A percentile compares a stretch with the other conserved stretches of the same genome.
Evolutionary conservation across 2,888 invertebrate genomes (phyloP).

Genomic region (Sicus ferrugineus): DNA sequence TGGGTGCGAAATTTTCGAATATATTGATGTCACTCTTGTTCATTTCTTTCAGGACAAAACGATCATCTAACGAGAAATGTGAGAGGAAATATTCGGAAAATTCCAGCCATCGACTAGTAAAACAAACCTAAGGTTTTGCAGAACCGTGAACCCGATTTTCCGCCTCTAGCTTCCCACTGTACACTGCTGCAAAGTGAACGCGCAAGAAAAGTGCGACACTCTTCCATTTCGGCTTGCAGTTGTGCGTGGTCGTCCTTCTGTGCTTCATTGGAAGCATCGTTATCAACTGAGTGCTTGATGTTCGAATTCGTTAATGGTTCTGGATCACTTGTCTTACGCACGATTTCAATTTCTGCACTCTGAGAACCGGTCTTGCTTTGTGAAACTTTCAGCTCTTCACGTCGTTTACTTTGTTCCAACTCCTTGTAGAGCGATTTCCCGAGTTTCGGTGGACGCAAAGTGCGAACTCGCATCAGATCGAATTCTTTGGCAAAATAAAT

Average conservation of each 20-base stretch:
- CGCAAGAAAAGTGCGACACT: conserved; percentile 75
- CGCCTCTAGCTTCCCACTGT: conserved; percentile 93
- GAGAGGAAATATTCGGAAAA: not conserved
- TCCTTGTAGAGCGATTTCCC: conserved; percentile 55
- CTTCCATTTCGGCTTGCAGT: conserved; percentile 58
- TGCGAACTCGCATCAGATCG: conserved; percentile 73
- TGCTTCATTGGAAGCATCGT: not conserved
- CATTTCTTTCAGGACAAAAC: conserved; percentile 96
- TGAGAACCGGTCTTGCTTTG: conserved; percentile 51
- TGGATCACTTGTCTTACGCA: conserved; percentile 62
- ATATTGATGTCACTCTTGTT: conserved; percentile 88
- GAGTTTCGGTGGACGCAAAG: conserved; percentile 54
- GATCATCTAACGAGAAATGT: conserved; percentile 72
- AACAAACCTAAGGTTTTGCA: conserved; percentile 84
- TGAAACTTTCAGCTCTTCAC: conserved; percentile 59
- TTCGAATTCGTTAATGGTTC: conserved; percentile 49
- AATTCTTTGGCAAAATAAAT: conserved; percentile 94
- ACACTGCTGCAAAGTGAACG: conserved; percentile 85
- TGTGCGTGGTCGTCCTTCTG: conserved; percentile 45
- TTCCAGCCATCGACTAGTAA: not conserved
- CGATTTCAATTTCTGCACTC: conserved; percentile 54
- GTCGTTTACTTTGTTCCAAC: conserved; percentile 56
- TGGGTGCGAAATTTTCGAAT: conserved; percentile 92
- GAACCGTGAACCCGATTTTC: conserved; percentile 97
- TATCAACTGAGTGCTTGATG: not conserved